Percentiles rank a stretch among this genome's conserved stretches.
Evolutionary conservation across 35 echinoderm and acorn worm species (phyloP).

Genomic region (Apostichopus californicus): DNA sequence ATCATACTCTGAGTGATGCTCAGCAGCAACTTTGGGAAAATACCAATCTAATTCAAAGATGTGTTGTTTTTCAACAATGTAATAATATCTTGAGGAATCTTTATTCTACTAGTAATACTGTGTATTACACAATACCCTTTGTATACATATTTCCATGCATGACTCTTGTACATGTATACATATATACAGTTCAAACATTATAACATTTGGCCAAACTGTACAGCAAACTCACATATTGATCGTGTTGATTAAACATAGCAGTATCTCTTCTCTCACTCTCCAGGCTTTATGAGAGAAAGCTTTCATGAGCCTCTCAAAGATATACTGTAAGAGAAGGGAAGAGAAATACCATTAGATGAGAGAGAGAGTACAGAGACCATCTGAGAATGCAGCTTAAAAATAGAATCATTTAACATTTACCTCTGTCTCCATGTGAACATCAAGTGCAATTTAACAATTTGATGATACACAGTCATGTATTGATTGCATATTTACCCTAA

Average conservation of each 20-base stretch:
- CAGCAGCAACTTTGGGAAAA: too few species aligned
- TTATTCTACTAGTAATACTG: too few species aligned
- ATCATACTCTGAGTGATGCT: too few species aligned
- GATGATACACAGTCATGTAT: too few species aligned
- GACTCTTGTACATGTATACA: neutral
- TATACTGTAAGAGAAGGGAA: slow-evolving; percentile 66
- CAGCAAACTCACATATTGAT: slow-evolving; percentile 89
- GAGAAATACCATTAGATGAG: neutral
- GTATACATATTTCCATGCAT: neutral
- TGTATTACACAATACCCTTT: neutral
- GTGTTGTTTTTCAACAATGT: too few species aligned
- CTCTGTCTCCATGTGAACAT: neutral
- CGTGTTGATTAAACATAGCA: slow-evolving; percentile 95
- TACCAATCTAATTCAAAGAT: too few species aligned
- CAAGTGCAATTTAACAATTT: too few species aligned
- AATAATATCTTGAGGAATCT: too few species aligned
- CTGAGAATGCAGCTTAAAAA: neutral
- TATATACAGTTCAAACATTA: neutral
- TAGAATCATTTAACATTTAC: too few species aligned
- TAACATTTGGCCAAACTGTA: too few species aligned
- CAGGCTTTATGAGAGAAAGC: slow-evolving; percentile 95
- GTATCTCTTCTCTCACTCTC: slow-evolving; percentile 94
- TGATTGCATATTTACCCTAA: too few species aligned
- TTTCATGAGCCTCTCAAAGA: slow-evolving; percentile 99
- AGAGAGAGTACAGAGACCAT: neutral